Conservation (phyloP, 35 echinoderm and acorn worm genomes). For the Amphiura filiformis region DNA sequence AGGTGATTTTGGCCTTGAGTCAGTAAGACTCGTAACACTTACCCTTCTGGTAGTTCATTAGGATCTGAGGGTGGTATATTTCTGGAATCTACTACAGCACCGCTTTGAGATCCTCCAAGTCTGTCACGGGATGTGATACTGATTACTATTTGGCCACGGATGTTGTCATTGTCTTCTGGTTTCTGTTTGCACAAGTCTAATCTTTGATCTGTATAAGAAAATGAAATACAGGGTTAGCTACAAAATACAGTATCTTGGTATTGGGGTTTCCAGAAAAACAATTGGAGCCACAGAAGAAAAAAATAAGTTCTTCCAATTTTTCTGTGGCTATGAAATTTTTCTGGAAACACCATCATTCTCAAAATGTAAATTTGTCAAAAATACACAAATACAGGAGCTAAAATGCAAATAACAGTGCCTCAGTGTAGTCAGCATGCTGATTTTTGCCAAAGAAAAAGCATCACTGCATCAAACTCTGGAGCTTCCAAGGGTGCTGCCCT, state of each 20-base stretch:
- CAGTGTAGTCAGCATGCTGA: no score
- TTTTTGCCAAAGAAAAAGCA: no score
- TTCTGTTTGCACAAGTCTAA: constrained; percentile 92
- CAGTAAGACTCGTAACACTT: constrained; percentile 14
- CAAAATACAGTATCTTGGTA: no score
- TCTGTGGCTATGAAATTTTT: no score
- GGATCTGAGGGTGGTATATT: constrained; percentile 75
- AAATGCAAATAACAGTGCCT: no score
- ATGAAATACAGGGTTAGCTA: no score
- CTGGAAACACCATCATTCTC: no score
- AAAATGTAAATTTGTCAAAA: no score
- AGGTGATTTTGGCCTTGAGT: no score
- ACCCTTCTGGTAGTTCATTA: constrained; percentile 97
- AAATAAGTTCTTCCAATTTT: neutral
- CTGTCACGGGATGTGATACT: constrained; percentile 88
- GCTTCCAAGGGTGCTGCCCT: no score
- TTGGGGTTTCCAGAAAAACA: neutral
- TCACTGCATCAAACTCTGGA: no score
- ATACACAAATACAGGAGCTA: no score
- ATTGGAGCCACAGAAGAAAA: neutral
- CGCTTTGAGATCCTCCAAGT: constrained; percentile 53
- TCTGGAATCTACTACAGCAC: constrained; percentile 93
- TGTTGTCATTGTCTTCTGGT: constrained; percentile 89
- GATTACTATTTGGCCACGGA: constrained; percentile 97
- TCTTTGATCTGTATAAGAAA: constrained; percentile 64